phyloP scores from a whole-genome alignment of 2,113 vertebrate species.

The Odobenus rosmarus region DNA sequence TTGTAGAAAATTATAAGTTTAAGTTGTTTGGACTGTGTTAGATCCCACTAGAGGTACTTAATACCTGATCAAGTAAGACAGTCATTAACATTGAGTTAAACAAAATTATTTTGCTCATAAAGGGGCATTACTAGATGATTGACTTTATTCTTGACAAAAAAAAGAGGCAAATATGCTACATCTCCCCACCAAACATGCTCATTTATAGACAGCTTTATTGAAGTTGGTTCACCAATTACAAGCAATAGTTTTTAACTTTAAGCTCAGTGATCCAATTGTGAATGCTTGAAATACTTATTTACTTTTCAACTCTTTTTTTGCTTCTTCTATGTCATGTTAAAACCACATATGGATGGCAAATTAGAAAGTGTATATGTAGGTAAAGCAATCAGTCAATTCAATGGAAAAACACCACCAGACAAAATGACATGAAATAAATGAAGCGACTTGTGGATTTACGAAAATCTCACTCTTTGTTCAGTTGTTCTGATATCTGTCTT shows the following conservation, averaged over 20 bases:
- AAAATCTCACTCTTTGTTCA: conserved; percentile 50
- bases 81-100: conserved; percentile 20
- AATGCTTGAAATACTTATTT: conserved; percentile 36
- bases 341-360: conserved; percentile 10
- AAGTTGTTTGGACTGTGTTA: neutral
- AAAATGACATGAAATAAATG: conserved; percentile 40
- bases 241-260: neutral
- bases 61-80: neutral
- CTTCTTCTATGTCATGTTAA: conserved; percentile 15
- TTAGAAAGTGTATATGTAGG: neutral
- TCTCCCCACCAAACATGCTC: neutral
- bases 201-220: conserved; percentile 8
- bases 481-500: neutral
- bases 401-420: conserved; percentile 1
- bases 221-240: neutral
- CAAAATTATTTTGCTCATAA: conserved; percentile 35
- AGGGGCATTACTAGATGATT: conserved; percentile 25
- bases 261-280: neutral
- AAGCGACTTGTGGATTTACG: conserved; percentile 27
- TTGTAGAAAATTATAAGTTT: neutral
- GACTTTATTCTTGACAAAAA: neutral
- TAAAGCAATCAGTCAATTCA: conserved; percentile 37
- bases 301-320: neutral
- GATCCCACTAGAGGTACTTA: neutral
- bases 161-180: neutral